Evolutionary conservation across 1,140 invertebrate genomes (phyloP).

Genomic region (Heliconius himera): DNA sequence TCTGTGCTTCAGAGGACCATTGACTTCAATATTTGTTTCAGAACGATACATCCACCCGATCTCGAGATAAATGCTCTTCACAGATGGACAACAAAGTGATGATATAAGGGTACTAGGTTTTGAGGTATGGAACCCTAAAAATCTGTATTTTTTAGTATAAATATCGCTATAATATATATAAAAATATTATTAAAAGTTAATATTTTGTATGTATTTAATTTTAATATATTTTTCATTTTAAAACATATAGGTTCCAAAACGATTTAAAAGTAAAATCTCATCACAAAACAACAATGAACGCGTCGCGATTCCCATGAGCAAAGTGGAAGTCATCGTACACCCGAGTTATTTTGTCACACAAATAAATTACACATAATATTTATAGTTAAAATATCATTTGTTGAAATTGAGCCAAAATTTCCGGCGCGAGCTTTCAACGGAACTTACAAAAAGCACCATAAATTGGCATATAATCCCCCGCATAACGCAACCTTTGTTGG

Average conservation of each 20-base stretch:
- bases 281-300: conserved; percentile 44
- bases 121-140: too few species aligned
- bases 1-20: too few species aligned
- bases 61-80: too few species aligned
- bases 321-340: conserved; percentile 56
- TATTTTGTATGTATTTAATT: too few species aligned
- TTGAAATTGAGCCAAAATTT: conserved; percentile 81
- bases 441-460: conserved; percentile 79
- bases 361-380: conserved; percentile 71
- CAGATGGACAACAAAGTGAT: too few species aligned
- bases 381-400: conserved; percentile 79
- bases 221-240: neutral
- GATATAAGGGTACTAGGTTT: too few species aligned
- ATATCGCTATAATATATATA: too few species aligned
- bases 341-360: conserved; percentile 58
- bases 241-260: neutral
- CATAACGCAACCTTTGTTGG: conserved; percentile 81
- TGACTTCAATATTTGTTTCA: too few species aligned
- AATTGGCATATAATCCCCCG: conserved; percentile 81
- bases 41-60: too few species aligned
- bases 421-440: conserved; percentile 75
- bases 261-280: conserved; percentile 60
- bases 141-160: too few species aligned
- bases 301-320: conserved; percentile 62
- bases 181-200: too few species aligned